phyloP scores from a whole-genome alignment of 2,113 vertebrate genomes.

The Cairina moschata region DNA sequence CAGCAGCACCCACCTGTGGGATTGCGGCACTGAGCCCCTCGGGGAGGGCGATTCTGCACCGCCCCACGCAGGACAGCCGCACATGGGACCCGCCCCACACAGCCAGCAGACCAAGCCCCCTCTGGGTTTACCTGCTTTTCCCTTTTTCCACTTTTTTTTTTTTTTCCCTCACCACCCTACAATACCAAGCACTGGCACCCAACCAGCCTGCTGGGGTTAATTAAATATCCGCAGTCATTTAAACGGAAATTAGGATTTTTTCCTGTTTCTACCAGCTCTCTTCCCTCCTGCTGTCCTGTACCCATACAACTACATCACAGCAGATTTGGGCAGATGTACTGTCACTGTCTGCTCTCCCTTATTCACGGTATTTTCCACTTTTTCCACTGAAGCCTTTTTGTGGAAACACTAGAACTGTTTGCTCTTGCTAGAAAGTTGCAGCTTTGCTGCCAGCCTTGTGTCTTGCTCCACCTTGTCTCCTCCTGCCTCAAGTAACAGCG shows the following conservation, averaged over 20 bases:
- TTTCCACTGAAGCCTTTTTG: background rate
- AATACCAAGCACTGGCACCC: background rate
- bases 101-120: background rate
- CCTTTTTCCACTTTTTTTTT: background rate
- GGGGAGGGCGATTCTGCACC: background rate
- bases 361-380: rapidly evolving
- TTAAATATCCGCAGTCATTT: background rate
- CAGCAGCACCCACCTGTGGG: background rate
- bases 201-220: rapidly evolving
- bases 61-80: background rate
- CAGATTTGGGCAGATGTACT: rapidly evolving
- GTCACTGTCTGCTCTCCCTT: rapidly evolving
- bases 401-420: background rate
- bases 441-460: background rate
- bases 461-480: background rate
- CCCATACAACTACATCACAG: rapidly evolving
- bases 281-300: background rate
- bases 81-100: background rate
- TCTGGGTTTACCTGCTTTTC: rapidly evolving
- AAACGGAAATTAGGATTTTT: rapidly evolving
- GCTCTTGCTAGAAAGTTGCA: background rate
- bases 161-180: background rate
- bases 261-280: background rate
- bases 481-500: rapidly evolving
- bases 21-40: background rate